Conservation (phyloP, 53 echinoderm and acorn worm genomes). For the Luidia sarsii region DNA sequence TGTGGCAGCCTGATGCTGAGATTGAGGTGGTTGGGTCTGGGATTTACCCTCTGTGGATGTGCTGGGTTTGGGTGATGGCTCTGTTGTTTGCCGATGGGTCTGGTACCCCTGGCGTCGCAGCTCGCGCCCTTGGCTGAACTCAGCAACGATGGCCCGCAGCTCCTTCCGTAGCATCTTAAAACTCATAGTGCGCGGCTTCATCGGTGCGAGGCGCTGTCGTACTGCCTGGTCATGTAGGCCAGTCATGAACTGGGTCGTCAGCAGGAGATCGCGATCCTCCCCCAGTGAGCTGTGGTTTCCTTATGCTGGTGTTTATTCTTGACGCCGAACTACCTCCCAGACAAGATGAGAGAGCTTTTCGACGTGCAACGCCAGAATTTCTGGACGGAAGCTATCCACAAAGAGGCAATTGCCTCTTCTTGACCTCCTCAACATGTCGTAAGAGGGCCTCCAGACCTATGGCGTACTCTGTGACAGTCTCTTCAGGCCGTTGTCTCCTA, state of each 20-base stretch:
- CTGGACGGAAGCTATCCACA: conserved; percentile 99
- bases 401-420: conserved; percentile 72
- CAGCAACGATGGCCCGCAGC: neutral
- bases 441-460: conserved; percentile 39
- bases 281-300: neutral
- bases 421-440: conserved; percentile 8
- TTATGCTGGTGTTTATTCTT: neutral
- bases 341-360: conserved; percentile 80
- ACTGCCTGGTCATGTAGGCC: conserved; percentile 24
- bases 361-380: conserved; percentile 97
- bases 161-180: conserved; percentile 3
- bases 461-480: conserved; percentile 25
- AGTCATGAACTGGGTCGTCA: conserved; percentile 31
- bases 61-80: neutral
- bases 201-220: conserved; percentile 18
- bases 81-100: too few species aligned
- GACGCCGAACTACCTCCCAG: neutral
- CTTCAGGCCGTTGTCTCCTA: neutral
- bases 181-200: conserved; percentile 13
- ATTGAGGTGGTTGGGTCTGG: too few species aligned
- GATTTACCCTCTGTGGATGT: neutral
- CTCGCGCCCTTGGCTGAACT: neutral
- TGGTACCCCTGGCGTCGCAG: neutral
- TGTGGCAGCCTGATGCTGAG: too few species aligned
- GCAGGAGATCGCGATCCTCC: neutral